Percentiles rank a stretch among this genome's conserved stretches.
phyloP scores from a whole-genome alignment of 2,113 vertebrate genomes.

The Xiphorhynchus elegans region DNA sequence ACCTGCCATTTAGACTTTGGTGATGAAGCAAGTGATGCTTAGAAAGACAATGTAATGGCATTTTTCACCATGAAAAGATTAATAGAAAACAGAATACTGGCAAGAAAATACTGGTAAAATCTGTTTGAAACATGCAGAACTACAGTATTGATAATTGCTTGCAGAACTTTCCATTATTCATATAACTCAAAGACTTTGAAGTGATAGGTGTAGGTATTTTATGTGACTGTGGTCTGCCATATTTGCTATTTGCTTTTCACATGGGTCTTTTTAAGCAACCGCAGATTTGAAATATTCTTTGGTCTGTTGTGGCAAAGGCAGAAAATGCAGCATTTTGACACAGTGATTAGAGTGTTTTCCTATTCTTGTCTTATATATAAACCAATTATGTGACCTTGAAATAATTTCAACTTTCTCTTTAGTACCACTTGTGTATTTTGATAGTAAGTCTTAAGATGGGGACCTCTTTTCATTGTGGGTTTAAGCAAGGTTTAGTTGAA shows the following conservation, averaged over 20 bases:
- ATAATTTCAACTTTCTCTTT: not conserved
- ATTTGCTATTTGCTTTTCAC: not conserved
- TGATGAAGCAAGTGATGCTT: not conserved
- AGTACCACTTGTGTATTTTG: not conserved
- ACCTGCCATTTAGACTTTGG: not conserved
- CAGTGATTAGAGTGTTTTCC: not conserved
- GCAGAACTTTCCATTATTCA: not conserved
- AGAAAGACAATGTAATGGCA: not conserved
- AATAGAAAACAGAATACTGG: not conserved
- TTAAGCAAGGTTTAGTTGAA: not conserved
- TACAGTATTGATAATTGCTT: not conserved
- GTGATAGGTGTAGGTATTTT: not conserved
- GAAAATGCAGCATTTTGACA: not conserved
- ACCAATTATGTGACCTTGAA: not conserved
- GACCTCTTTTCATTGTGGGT: not conserved
- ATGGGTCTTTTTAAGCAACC: not conserved
- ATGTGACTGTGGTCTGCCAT: not conserved
- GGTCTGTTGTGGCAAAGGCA: not conserved
- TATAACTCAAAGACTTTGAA: not conserved
- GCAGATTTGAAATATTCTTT: not conserved
- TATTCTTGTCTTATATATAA: not conserved
- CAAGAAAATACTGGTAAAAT: not conserved
- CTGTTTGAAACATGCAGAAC: not conserved
- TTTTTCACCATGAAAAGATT: not conserved
- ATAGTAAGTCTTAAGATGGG: not conserved